Evolutionary conservation across 2,888 invertebrate genomes (phyloP), one percentile per base, ranked within the genome.

Genomic region (Drosophila borealis): DNA sequence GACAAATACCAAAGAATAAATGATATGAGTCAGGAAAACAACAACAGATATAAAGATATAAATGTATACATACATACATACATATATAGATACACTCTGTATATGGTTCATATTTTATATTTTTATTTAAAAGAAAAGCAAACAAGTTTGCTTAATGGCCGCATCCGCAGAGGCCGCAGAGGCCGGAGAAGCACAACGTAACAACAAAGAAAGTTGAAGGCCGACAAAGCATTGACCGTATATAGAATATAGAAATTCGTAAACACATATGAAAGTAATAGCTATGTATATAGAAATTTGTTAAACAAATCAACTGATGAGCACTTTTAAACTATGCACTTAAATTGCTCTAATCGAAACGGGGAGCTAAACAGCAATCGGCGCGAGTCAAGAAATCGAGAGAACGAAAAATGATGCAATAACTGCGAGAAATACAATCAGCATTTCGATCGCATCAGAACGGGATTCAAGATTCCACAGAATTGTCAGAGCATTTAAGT

Each of bases 151-250:
- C 67, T 81, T 85, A 82, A 84, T 80, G 78, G 86, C 63, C 73
- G 63, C 86, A 80, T 82, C 74, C 80, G 69, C 63, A 68, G 80
- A 70, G 83, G 66, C 64, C 80, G 67, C 21, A 37, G 2, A 29
- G 29, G 37, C 21, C 37, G 8, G 37, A 51, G 65, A 76, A 59
- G 34, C 49, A 64, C 44, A 41, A 69, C 14, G 46, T 53, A 66
- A 56, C 67, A 79, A 88, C 83, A 88, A 86, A 83, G 88, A 82
- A 86, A 89, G 89, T 89, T 89, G 87, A 87, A 87, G 87, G 87
- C 78, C 81, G 74, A 55, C 70, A 67, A 81, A 66, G 55, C 89
- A 81, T 83, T 86, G 89, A 89, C 88, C 87, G 82, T 82, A 71
- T 83, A 82, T 82, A 82, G 69, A 81, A 70, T 73, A 80, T 81